Evolutionary conservation across 2,113 vertebrate species (phyloP).

Genomic region (Siniperca chuatsi): DNA sequence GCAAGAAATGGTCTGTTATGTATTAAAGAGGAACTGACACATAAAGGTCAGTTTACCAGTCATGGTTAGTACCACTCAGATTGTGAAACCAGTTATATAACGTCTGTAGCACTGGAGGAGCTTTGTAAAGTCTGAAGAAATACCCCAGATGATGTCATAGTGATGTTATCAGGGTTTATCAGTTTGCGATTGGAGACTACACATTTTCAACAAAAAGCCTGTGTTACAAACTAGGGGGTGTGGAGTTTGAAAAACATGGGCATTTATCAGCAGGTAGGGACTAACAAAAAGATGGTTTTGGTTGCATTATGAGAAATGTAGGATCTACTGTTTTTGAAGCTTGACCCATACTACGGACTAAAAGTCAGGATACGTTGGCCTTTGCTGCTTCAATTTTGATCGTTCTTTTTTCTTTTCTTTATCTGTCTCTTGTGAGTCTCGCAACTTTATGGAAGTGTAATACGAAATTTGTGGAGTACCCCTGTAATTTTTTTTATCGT

Average conservation of each 20-base stretch:
- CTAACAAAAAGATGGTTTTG: neutral
- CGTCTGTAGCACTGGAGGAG: no score
- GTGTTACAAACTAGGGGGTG: neutral
- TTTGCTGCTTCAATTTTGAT: neutral
- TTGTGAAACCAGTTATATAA: neutral
- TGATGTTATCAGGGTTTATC: neutral
- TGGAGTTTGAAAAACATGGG: neutral
- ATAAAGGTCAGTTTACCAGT: neutral
- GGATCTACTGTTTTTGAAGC: neutral
- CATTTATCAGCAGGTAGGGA: neutral
- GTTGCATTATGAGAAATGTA: neutral
- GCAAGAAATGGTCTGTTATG: neutral
- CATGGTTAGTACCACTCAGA: neutral
- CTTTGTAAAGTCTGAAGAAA: no score
- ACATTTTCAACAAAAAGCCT: neutral
- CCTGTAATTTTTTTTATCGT: neutral
- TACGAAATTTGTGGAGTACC: neutral
- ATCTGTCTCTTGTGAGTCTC: neutral
- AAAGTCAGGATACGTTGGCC: neutral
- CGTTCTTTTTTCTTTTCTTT: neutral
- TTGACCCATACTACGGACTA: neutral
- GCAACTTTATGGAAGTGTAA: neutral
- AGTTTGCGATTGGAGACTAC: neutral
- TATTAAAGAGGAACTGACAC: neutral
- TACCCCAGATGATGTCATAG: neutral